Percentiles rank a stretch among this genome's conserved stretches.
These are phyloP conservation scores for Thermophis baileyi DNA, from an alignment of 2,113 vertebrate genomes.

Conservation along the genomic window DNA sequence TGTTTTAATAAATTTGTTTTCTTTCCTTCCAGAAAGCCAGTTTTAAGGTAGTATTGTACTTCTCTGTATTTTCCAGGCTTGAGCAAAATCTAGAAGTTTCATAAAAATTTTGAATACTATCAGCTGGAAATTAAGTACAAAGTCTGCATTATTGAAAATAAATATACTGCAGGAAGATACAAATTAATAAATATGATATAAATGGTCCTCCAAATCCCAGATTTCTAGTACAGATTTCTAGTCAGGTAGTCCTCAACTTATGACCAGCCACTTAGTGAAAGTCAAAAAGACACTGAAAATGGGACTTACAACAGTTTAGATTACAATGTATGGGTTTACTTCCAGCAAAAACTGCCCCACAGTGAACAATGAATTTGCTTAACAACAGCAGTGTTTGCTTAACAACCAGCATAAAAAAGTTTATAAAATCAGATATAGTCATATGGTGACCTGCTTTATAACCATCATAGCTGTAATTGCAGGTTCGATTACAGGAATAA, in stretches of 20 bases:
- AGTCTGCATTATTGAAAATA: not conserved
- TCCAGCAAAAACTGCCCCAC: not conserved
- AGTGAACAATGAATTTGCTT: not conserved
- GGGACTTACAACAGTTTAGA: not conserved
- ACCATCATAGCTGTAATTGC: not conserved
- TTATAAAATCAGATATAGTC: not conserved
- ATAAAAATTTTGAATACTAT: not conserved
- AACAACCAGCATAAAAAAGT: not conserved
- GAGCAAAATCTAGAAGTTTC: not conserved
- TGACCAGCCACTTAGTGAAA: not conserved
- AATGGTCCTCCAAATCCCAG: not conserved
- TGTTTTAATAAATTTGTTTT: not conserved
- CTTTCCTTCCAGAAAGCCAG: slow-evolving; percentile 35
- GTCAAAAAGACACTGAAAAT: not conserved
- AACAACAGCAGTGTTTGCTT: not conserved
- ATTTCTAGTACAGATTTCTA: not conserved
- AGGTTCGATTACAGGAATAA: not conserved
- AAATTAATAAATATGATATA: not conserved
- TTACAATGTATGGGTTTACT: not conserved
- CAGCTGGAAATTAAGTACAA: not conserved
- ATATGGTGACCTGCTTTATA: not conserved
- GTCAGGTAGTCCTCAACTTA: not conserved
- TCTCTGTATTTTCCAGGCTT: slow-evolving; percentile 12
- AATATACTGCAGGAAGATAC: not conserved
- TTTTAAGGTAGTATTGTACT: slow-evolving; percentile 28